Evolutionary conservation across 2,113 vertebrate genomes (phyloP).

Genomic region (Aptenodytes patagonicus): DNA sequence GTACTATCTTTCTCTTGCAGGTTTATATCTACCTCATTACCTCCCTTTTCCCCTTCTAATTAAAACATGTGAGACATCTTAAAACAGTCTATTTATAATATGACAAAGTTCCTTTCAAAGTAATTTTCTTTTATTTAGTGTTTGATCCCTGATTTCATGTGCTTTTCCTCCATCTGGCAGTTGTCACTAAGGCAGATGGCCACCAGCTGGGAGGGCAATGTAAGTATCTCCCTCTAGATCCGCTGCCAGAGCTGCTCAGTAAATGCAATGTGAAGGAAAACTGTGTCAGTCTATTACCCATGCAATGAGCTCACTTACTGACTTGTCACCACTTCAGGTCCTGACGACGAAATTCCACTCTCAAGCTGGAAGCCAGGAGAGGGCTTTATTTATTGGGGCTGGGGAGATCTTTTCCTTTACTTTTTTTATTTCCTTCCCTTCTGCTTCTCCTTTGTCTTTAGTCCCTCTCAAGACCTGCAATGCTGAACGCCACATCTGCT

Average conservation of each 20-base stretch:
- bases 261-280: slow-evolving; percentile 45
- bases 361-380: neutral
- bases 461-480: neutral
- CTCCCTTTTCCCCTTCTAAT: slow-evolving; percentile 40
- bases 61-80: slow-evolving; percentile 68
- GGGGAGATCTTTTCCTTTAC: neutral
- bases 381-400: neutral
- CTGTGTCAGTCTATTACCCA: slow-evolving; percentile 2
- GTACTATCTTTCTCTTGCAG: neutral
- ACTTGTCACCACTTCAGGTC: slow-evolving; percentile 50
- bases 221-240: slow-evolving; percentile 46
- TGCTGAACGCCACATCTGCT: neutral
- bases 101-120: slow-evolving; percentile 73
- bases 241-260: slow-evolving; percentile 45
- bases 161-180: slow-evolving; percentile 78
- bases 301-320: slow-evolving; percentile 14
- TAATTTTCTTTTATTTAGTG: slow-evolving; percentile 73
- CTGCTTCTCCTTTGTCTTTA: neutral
- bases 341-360: neutral
- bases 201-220: slow-evolving; percentile 77
- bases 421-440: neutral
- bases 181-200: slow-evolving; percentile 80
- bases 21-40: slow-evolving; percentile 14
- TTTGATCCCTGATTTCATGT: slow-evolving; percentile 69
- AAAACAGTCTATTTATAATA: slow-evolving; percentile 68